Evolutionary conservation across 92 coral and sea anemone species (phyloP).

Genomic region (Actinernus sp.): DNA sequence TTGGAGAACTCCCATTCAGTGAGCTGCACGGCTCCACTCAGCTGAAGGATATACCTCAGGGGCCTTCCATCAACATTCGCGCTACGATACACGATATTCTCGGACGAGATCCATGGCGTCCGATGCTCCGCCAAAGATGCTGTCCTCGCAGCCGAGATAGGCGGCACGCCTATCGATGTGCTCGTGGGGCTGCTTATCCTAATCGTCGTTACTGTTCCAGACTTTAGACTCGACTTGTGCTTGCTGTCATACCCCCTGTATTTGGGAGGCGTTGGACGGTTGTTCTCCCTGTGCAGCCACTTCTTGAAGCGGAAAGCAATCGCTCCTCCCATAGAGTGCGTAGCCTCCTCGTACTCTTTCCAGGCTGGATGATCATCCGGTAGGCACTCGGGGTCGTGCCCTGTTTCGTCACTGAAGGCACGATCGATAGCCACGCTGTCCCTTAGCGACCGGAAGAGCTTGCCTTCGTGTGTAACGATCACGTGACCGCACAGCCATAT

Average conservation of each 20-base stretch:
- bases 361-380: no score
- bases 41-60: slow-evolving; percentile 31
- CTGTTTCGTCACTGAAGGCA: slow-evolving; percentile 18
- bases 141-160: slow-evolving; percentile 25
- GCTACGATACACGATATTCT: slow-evolving; percentile 21
- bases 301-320: slow-evolving; percentile 16
- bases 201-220: slow-evolving; percentile 13
- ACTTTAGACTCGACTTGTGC: slow-evolving; percentile 17
- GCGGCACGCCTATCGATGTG: slow-evolving; percentile 48
- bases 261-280: slow-evolving; percentile 18
- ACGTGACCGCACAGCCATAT: slow-evolving; percentile 1
- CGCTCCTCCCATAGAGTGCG: slow-evolving; percentile 47
- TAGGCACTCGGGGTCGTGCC: background rate
- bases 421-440: slow-evolving; percentile 2
- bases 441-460: no score
- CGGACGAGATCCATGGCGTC: slow-evolving; percentile 35
- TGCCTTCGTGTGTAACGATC: slow-evolving; percentile 1
- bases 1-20: slow-evolving; percentile 30
- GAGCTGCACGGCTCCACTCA: slow-evolving; percentile 30
- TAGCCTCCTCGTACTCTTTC: slow-evolving; percentile 32
- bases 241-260: slow-evolving; percentile 5
- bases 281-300: slow-evolving; percentile 18
- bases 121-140: slow-evolving; percentile 15
- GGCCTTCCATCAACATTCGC: slow-evolving; percentile 42
- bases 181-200: slow-evolving; percentile 1